Base-by-base conservation (phyloP, 1,140 invertebrate genomes). In the Ericerus pela region DNA sequence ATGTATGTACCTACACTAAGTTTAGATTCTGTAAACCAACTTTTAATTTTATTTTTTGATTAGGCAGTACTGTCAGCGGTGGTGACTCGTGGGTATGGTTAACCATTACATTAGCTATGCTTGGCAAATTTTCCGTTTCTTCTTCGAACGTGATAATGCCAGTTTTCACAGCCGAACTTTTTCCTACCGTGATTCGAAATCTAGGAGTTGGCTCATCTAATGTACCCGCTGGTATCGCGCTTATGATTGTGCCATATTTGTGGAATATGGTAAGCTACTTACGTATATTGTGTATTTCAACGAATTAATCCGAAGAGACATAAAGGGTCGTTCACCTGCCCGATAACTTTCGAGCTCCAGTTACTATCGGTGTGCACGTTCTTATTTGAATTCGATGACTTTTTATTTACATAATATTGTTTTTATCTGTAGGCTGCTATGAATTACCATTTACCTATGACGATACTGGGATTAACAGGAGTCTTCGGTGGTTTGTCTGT, bases 91-190 rank as follows among this genome's bases (percentile, higher is more conserved):
- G 31, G 27, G 71, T 71, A 60, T 79, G 77, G 79, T 66, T 80
- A 29, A 79, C 74, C 8, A 75, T 81, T 3, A 69, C 71, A 0
- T 63, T 81, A 54, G 79, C 79, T 12, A 81, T 81, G 78, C 66
- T 78, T 31, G 79, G 77, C 0, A 82, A 82, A 68, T 81, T 83
- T 61, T 76, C 79, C 2, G 79, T 82, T 26, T 78, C 78, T 31
- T 75, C 78, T 1, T 78, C 79, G 1, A 83, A 84, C 62, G 81
- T 80, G 59, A 77, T 83, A 55, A 72, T 83, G 69, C 81, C 81
- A 0, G 80, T 83, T 10, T 84, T 78, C 61, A 83, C 81, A 1
- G 81, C 81, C 1, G 81, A 84, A 66, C 66, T 84, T 3, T 84
- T 82, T 69, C 81, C 81, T 1, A 84, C 81, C 1, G 71, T 79